Evolutionary conservation across 2,113 vertebrate genomes (phyloP).

Genomic region (Cinclus cinclus): DNA sequence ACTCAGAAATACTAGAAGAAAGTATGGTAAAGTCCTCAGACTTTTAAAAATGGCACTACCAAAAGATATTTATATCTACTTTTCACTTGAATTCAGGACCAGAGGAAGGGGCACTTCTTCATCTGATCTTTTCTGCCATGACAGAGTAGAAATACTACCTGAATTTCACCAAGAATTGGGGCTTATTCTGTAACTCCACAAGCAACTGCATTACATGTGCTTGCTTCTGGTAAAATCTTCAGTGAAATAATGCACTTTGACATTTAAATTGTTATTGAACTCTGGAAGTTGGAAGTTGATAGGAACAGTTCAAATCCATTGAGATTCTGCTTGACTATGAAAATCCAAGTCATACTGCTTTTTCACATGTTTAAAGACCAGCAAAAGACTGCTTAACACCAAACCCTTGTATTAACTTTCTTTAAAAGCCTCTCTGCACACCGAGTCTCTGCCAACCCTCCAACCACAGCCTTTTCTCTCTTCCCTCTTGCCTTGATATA

Average conservation of each 20-base stretch:
- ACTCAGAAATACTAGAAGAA: not conserved
- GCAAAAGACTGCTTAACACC: not conserved
- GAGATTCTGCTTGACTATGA: not conserved
- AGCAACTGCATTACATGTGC: not conserved
- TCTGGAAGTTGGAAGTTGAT: not conserved
- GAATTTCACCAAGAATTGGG: not conserved
- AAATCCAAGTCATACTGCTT: not conserved
- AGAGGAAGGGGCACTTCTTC: not conserved
- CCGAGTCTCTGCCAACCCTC: not conserved
- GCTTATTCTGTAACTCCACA: not conserved
- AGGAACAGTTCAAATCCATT: not conserved
- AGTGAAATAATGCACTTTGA: not conserved
- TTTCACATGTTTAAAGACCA: not conserved
- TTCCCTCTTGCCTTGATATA: not conserved
- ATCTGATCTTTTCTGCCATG: accelerated
- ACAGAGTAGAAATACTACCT: not conserved
- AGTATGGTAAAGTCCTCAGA: not conserved
- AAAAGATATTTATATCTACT: not conserved
- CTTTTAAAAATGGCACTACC: not conserved
- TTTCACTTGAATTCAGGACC: not conserved
- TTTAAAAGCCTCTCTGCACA: not conserved
- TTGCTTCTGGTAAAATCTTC: not conserved
- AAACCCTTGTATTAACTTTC: not conserved
- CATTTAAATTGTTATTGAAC: not conserved
- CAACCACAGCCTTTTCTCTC: not conserved